Percentiles rank a stretch among this genome's conserved stretches.
These are phyloP conservation scores for Fragum sueziense DNA, from an alignment of 2,888 invertebrate genomes.

Conservation along the genomic window DNA sequence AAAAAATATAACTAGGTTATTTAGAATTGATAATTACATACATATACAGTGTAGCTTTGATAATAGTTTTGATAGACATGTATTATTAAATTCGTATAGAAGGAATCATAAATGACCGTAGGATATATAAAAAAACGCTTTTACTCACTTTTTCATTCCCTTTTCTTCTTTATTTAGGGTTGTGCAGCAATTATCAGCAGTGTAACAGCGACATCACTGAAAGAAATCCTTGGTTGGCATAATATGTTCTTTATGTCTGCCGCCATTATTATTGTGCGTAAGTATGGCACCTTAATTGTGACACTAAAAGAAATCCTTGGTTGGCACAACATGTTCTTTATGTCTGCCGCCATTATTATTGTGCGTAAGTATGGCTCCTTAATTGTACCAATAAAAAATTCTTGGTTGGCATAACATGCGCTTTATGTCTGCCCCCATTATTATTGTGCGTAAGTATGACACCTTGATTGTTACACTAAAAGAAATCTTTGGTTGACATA, in stretches of 20 bases:
- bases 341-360: not conserved
- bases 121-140: too few relatives aligned
- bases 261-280: not conserved
- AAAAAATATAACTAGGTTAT: too few relatives aligned
- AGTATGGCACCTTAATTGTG: too few relatives aligned
- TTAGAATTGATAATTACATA: too few relatives aligned
- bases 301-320: conserved; percentile 23
- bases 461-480: too few relatives aligned
- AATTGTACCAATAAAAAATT: too few relatives aligned
- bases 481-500: conserved; percentile 27
- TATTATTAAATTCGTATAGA: too few relatives aligned
- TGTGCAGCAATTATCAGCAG: not conserved
- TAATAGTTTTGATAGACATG: too few relatives aligned
- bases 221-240: conserved; percentile 28
- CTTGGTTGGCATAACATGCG: conserved; percentile 31
- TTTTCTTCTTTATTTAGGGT: not conserved
- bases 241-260: conserved; percentile 13
- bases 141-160: too few relatives aligned
- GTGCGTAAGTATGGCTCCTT: not conserved
- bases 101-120: too few relatives aligned
- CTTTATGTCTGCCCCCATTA: not conserved
- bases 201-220: not conserved
- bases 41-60: too few relatives aligned
- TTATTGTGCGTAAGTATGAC: not conserved
- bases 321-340: conserved; percentile 23